These are phyloP conservation scores for Lasioglossum lativentre DNA, from an alignment of 2,888 invertebrate species.

Conservation along the genomic window DNA sequence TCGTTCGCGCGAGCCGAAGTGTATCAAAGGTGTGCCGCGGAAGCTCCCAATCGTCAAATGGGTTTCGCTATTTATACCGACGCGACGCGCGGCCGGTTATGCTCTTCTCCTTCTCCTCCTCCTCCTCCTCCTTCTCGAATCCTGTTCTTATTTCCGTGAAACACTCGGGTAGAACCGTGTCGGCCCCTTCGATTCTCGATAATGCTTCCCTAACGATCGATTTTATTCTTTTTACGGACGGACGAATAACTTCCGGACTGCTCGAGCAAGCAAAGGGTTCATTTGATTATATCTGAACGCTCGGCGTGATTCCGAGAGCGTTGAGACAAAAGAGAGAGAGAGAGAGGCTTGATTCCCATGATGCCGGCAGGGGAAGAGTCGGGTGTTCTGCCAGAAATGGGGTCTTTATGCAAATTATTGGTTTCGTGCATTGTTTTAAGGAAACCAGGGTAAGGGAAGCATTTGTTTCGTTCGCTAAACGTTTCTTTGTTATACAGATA, in stretches of 20 bases:
- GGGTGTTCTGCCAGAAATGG: neutral
- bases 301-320: neutral
- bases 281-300: neutral
- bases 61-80: constrained; percentile 39
- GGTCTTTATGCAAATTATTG: neutral
- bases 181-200: neutral
- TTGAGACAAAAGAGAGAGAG: neutral
- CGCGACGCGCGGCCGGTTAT: constrained; percentile 27
- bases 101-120: neutral
- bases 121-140: neutral
- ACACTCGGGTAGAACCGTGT: constrained; percentile 23
- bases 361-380: neutral
- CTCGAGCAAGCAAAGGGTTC: neutral
- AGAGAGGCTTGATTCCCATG: neutral
- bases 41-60: constrained; percentile 59
- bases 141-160: constrained; percentile 18
- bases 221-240: neutral
- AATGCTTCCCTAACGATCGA: neutral
- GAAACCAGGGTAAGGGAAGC: neutral
- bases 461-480: neutral
- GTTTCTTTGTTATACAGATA: neutral
- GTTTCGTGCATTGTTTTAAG: neutral
- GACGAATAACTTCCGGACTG: neutral
- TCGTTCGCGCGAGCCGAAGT: constrained; percentile 52
- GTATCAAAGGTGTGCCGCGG: constrained; percentile 46